Conservation (phyloP, 2,113 vertebrate genomes). For the Syngnathoides biaculeatus region DNA sequence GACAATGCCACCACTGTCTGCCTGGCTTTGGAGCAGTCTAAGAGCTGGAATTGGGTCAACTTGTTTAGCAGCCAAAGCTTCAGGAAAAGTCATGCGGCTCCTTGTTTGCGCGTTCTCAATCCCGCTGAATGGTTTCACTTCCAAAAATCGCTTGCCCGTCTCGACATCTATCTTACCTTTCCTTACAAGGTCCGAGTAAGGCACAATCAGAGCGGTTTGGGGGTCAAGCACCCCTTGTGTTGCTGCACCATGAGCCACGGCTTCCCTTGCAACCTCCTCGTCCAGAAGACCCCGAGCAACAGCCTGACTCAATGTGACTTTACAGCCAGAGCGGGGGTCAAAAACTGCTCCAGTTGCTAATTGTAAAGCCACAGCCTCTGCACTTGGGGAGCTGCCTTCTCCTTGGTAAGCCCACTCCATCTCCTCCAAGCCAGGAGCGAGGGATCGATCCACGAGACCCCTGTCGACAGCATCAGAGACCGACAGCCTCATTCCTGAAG, state of each 20-base stretch:
- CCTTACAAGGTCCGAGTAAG: conserved; percentile 84
- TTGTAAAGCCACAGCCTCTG: conserved; percentile 67
- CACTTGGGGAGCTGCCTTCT: conserved; percentile 62
- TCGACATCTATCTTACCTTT: conserved; percentile 86
- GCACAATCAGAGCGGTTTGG: conserved; percentile 72
- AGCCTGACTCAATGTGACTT: conserved; percentile 72
- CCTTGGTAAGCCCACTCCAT: conserved; percentile 73
- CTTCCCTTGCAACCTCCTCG: conserved; percentile 50
- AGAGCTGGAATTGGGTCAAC: conserved; percentile 75
- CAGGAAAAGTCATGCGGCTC: conserved; percentile 56
- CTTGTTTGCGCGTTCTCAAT: conserved; percentile 65
- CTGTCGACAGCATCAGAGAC: conserved; percentile 77
- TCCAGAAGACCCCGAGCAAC: conserved; percentile 73
- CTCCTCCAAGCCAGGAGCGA: conserved; percentile 73
- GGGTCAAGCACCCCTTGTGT: conserved; percentile 77
- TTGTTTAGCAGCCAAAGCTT: conserved; percentile 72
- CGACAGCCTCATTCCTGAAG: conserved; percentile 83
- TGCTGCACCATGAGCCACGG: conserved; percentile 59
- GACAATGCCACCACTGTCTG: conserved; percentile 80
- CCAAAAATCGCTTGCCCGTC: conserved; percentile 86
- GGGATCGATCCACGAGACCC: conserved; percentile 72
- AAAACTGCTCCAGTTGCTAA: conserved; percentile 68
- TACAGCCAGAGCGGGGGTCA: conserved; percentile 68
- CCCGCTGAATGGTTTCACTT: conserved; percentile 79
- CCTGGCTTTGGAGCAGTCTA: conserved; percentile 82